Evolutionary conservation across 2,888 invertebrate genomes (phyloP).

Genomic region (Plebejus argus): DNA sequence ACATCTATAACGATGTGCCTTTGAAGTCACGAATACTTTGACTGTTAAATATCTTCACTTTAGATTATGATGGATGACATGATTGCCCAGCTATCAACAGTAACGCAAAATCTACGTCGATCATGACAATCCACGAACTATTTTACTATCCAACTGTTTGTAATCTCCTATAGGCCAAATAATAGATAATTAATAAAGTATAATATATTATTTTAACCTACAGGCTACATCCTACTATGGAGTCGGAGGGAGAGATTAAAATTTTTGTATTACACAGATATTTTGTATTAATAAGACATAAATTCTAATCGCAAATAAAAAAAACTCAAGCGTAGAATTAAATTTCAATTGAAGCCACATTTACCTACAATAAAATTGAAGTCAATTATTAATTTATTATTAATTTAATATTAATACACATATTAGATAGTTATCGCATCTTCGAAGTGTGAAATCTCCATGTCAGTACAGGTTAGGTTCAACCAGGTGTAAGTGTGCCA

Average conservation of each 20-base stretch:
- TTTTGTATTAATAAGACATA: too few relatives aligned
- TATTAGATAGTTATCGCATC: not conserved
- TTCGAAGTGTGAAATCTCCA: not conserved
- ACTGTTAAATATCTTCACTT: not conserved
- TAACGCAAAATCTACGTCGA: too few relatives aligned
- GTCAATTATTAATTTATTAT: not conserved
- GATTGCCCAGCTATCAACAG: not conserved
- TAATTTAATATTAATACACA: too few relatives aligned
- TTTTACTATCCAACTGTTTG: too few relatives aligned
- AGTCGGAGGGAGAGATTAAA: too few relatives aligned
- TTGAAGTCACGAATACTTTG: not conserved
- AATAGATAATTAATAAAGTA: too few relatives aligned
- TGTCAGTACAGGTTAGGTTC: slow-evolving; percentile 10
- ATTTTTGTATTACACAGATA: not conserved
- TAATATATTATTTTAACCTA: too few relatives aligned
- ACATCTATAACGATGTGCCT: not conserved
- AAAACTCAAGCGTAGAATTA: not conserved
- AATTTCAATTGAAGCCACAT: not conserved
- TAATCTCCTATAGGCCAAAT: too few relatives aligned
- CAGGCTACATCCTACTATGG: too few relatives aligned
- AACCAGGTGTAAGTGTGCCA: slow-evolving; percentile 7
- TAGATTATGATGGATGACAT: not conserved
- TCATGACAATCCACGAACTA: too few relatives aligned
- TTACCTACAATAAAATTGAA: not conserved
- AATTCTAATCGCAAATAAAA: not conserved